phyloP scores from a whole-genome alignment of 2,113 vertebrate genomes.

The Petromus typicus region DNA sequence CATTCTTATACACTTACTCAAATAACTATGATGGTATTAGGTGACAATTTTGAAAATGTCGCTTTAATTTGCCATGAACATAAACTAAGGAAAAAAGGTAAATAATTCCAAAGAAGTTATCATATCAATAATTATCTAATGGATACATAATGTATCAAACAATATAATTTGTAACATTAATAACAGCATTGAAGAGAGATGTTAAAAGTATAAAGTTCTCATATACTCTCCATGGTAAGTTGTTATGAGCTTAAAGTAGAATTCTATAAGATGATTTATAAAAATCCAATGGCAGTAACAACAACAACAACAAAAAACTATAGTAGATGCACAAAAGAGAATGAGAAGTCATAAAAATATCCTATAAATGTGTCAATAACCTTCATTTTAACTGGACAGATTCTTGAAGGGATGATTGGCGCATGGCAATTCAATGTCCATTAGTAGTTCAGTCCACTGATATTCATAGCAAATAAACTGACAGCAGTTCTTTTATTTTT shows the following conservation, averaged over 20 bases:
- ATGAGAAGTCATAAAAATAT: not conserved
- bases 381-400: not conserved
- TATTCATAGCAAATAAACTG: not conserved
- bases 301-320: not conserved
- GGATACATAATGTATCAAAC: not conserved
- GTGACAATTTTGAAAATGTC: not conserved
- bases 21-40: not conserved
- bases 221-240: not conserved
- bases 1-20: not conserved
- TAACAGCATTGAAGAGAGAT: not conserved
- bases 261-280: not conserved
- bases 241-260: not conserved
- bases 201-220: not conserved
- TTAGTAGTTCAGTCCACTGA: not conserved
- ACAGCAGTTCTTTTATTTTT: not conserved
- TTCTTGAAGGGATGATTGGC: not conserved
- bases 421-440: not conserved
- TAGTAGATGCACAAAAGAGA: not conserved
- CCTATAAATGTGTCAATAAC: too few relatives aligned
- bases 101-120: conserved; percentile 3
- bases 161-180: not conserved
- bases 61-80: not conserved
- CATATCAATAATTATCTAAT: not conserved
- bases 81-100: not conserved
- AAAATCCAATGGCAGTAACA: not conserved